Conservation (phyloP, 2,797 vertebrate genomes). For the Silurus lanzhouensis region DNA sequence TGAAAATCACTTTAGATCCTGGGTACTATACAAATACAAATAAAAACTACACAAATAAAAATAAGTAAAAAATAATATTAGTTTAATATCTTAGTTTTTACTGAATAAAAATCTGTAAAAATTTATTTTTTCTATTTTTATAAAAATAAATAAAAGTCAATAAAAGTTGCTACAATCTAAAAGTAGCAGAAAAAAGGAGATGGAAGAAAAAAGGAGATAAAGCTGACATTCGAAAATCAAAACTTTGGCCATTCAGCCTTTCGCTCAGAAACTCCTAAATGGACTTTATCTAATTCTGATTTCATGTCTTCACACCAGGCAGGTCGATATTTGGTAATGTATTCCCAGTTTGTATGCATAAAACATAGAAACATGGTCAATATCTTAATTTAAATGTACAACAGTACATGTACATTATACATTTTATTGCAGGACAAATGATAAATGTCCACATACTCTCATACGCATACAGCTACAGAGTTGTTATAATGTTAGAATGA, state of each 20-base stretch:
- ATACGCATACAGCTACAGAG: not conserved
- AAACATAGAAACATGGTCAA: not conserved
- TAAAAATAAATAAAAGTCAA: too few species aligned
- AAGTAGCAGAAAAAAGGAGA: slow-evolving; percentile 25
- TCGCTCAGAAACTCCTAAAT: not conserved
- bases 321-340: not conserved
- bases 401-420: slow-evolving; percentile 7
- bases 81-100: too few species aligned
- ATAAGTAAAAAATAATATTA: not conserved
- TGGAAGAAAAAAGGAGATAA: slow-evolving; percentile 40
- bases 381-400: slow-evolving; percentile 11
- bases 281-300: not conserved
- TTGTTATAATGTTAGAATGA: not conserved
- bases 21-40: too few species aligned
- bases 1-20: not conserved
- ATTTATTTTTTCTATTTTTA: too few species aligned
- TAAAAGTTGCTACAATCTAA: not conserved
- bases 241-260: slow-evolving; percentile 54
- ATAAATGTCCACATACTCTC: not conserved
- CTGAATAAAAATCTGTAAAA: too few species aligned
- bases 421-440: slow-evolving; percentile 17
- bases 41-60: not conserved
- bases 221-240: slow-evolving; percentile 61
- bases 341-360: slow-evolving; percentile 15
- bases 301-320: not conserved